These are phyloP conservation scores for Mythimna impura DNA, from an alignment of 2,888 invertebrate genomes.

Conservation along the genomic window DNA sequence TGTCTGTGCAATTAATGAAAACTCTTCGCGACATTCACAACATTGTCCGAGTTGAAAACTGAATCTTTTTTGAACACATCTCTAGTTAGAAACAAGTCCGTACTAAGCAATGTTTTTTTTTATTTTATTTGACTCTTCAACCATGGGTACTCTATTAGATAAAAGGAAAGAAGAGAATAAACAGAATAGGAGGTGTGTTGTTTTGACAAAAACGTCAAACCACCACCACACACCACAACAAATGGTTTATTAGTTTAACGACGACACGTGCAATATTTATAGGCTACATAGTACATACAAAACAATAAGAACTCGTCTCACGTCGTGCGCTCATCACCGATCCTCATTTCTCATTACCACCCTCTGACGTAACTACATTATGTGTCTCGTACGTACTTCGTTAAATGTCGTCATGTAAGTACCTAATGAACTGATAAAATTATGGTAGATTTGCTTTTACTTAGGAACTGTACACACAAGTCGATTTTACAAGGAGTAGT, in stretches of 20 bases:
- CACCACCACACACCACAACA: neutral
- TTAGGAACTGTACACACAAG: neutral
- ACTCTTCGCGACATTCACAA: neutral
- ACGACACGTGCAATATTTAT: neutral
- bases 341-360: slow-evolving; percentile 31
- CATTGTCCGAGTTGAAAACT: neutral
- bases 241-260: too few relatives aligned
- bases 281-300: neutral
- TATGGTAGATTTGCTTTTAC: neutral
- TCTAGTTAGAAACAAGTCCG: neutral
- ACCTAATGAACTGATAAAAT: neutral
- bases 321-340: slow-evolving; percentile 17
- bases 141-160: too few relatives aligned
- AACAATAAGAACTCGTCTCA: slow-evolving; percentile 10
- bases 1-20: too few relatives aligned
- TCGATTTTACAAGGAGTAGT: too few relatives aligned
- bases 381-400: neutral
- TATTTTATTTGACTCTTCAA: too few relatives aligned
- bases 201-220: neutral
- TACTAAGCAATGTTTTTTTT: too few relatives aligned
- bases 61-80: neutral
- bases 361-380: slow-evolving; percentile 20
- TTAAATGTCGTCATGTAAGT: neutral
- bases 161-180: too few relatives aligned
- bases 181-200: too few relatives aligned